Conservation (phyloP, 2,888 invertebrate genomes). For the Periphyllus acericola region DNA sequence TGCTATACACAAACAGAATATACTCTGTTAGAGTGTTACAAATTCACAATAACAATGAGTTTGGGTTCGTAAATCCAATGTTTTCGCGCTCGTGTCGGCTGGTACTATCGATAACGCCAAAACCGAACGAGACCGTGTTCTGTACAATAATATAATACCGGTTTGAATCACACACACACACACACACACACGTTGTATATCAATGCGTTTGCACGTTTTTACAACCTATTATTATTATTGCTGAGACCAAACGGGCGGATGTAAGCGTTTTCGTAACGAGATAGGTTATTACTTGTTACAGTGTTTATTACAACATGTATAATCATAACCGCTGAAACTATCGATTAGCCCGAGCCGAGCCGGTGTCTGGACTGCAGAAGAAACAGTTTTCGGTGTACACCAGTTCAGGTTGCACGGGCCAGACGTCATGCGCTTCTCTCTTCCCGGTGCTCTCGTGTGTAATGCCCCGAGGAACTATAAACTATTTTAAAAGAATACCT, state of each 20-base stretch:
- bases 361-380: neutral
- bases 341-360: neutral
- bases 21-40: too few species aligned
- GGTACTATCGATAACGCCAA: neutral
- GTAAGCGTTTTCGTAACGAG: neutral
- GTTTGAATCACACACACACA: neutral
- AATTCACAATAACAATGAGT: neutral
- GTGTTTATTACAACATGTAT: neutral
- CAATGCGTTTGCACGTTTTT: neutral
- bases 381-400: neutral
- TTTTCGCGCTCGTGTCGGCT: neutral
- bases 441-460: neutral
- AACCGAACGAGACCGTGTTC: neutral
- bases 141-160: neutral
- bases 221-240: neutral
- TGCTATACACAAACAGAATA: neutral
- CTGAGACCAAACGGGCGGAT: neutral
- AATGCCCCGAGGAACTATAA: neutral
- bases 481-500: neutral
- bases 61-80: neutral
- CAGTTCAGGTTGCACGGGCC: too few species aligned
- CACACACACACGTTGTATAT: neutral
- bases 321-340: neutral
- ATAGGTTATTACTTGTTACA: neutral
- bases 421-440: too few species aligned